Evolutionary conservation across 2,888 invertebrate genomes (phyloP), one percentile per base, ranked within the genome.

Genomic region (Helobdella robusta): DNA sequence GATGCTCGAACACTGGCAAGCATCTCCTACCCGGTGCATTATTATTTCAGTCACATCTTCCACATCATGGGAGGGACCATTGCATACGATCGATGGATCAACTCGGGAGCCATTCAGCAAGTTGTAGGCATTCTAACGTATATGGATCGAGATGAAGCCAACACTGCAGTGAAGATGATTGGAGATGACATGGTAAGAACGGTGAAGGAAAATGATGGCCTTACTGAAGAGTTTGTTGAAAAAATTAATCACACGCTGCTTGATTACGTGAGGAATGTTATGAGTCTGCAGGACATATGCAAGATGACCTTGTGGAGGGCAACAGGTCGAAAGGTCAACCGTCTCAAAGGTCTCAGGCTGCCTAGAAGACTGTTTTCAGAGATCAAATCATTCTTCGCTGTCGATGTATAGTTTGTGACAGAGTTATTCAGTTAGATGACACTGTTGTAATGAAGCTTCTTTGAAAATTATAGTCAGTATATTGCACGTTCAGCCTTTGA

Each of bases 21-120:
- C 18, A 56, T 62, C 2, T 36, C 46, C 18, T 66, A 63, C 8
- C 67, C 70, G 1, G 61, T 70, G n/a, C 36, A 66, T 25, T 63
- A 66, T 35, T 70, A 70, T 64, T 70, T 70, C 52, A 52, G 40
- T 1, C 60, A 66, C 23, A 46, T 70, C 32, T 59, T 67, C 52
- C 52, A 65, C 23, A 44, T 65, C 54, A 68, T 68, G 68, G 68
- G 68, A 32, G 68, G 68, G 25, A 48, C 60, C n/a, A 32, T 66
- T n/a, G 67, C 68, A 3, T 68, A 59, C 62, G 40, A 36, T 20
- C 25, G 68, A 18, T 68, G 68, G 68, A 50, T 28, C 20, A n/a
- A 35, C 3, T 60, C 67, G 3, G 59, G 63, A 20, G 61, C 56
- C 25, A 52, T 64, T 8, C 35, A 59, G 2, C 66, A 68, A 20